phyloP scores from a whole-genome alignment of 2,797 vertebrate genomes.

The Tinamus major region DNA sequence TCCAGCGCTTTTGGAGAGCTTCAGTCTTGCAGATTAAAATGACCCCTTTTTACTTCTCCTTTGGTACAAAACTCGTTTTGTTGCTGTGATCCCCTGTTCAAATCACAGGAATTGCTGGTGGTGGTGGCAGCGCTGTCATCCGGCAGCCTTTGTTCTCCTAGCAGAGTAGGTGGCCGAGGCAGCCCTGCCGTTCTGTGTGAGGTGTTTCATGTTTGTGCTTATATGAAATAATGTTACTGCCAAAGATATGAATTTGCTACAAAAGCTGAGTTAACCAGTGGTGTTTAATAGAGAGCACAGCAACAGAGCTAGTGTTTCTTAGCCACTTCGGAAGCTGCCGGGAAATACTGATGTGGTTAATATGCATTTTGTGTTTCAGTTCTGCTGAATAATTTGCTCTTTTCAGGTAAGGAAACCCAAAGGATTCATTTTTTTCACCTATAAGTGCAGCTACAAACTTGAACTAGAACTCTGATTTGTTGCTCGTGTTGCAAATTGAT shows the following conservation, averaged over 20 bases:
- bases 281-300: rapidly evolving
- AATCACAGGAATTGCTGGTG: not conserved
- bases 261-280: not conserved
- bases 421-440: not conserved
- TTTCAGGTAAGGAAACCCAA: not conserved
- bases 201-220: not conserved
- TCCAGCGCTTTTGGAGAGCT: not conserved
- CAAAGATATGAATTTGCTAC: not conserved
- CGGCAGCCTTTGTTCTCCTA: not conserved
- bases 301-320: not conserved
- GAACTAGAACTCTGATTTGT: not conserved
- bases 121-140: not conserved
- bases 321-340: not conserved
- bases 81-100: not conserved
- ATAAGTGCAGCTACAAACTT: not conserved
- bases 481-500: not conserved
- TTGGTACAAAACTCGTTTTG: not conserved
- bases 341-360: not conserved
- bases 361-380: not conserved
- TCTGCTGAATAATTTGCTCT: not conserved
- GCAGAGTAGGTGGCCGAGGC: not conserved
- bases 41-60: not conserved
- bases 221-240: not conserved
- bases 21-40: not conserved
- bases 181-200: not conserved